phyloP scores from a whole-genome alignment of 2,797 vertebrate species.

The Coregonus ussuriensis region DNA sequence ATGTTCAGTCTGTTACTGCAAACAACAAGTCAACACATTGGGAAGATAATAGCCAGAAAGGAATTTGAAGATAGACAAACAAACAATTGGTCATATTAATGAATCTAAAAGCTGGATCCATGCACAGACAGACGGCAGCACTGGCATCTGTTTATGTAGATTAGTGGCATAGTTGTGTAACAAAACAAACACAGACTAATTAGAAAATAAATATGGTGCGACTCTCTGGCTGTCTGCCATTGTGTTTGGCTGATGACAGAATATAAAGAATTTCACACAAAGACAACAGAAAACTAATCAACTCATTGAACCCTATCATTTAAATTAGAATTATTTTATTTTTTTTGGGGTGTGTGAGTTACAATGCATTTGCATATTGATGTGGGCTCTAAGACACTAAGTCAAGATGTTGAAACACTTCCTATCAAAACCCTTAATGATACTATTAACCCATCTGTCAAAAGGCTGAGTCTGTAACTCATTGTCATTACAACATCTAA shows the following conservation, averaged over 20 bases:
- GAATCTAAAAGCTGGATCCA: background rate
- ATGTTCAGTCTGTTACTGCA: background rate
- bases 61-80: background rate
- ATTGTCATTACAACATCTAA: background rate
- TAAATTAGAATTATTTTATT: background rate
- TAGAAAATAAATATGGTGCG: background rate
- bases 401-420: background rate
- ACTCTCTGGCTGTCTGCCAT: constrained; percentile 4
- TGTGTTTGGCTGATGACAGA: constrained; percentile 4
- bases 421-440: background rate
- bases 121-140: background rate
- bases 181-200: constrained; percentile 13
- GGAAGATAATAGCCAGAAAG: background rate
- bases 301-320: background rate
- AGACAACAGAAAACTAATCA: background rate
- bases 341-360: background rate
- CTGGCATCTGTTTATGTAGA: constrained; percentile 6
- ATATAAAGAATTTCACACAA: constrained; percentile 1
- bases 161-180: constrained; percentile 10
- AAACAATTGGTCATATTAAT: background rate
- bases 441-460: background rate
- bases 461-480: background rate
- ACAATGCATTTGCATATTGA: constrained; percentile 11
- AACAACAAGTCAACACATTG: background rate
- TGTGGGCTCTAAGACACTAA: background rate